These are phyloP conservation scores for Lamproptera curius DNA, from an alignment of 2,888 invertebrate genomes.

Conservation along the genomic window DNA sequence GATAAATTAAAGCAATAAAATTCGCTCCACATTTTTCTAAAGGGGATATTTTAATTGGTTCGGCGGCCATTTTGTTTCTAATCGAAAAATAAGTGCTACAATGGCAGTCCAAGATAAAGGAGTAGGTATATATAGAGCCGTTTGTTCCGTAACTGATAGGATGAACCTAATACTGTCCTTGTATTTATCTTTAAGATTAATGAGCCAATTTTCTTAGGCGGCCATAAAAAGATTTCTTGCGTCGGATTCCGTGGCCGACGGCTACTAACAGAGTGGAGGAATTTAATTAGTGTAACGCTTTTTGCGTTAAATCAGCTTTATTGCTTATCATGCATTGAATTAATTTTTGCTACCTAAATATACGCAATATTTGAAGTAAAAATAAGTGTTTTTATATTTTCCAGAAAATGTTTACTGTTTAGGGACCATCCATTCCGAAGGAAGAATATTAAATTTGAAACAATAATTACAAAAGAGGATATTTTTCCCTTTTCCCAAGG, in stretches of 20 bases:
- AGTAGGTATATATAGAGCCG: slow-evolving; percentile 42
- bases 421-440: slow-evolving; percentile 9
- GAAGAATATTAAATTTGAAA: slow-evolving; percentile 49
- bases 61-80: no score
- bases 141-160: slow-evolving; percentile 71
- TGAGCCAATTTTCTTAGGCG: slow-evolving; percentile 79
- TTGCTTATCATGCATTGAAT: no score
- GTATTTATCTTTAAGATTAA: slow-evolving; percentile 78
- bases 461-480: slow-evolving; percentile 69
- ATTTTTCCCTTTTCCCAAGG: slow-evolving; percentile 67
- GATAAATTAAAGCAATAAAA: no score
- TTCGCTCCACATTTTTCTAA: no score
- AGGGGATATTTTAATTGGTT: no score
- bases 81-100: background rate
- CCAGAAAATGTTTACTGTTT: slow-evolving; percentile 1
- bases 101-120: slow-evolving; percentile 41
- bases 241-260: slow-evolving; percentile 52
- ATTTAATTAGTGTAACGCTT: slow-evolving; percentile 4
- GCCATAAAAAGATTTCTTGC: slow-evolving; percentile 76
- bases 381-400: slow-evolving; percentile 1
- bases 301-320: background rate
- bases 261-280: background rate
- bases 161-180: slow-evolving; percentile 72
- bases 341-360: no score
- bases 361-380: no score